A percentile compares a stretch with the other conserved stretches of the same genome.
These are phyloP conservation scores for Jordanella pulchra DNA, from an alignment of 2,797 vertebrate genomes.

Conservation along the genomic window DNA sequence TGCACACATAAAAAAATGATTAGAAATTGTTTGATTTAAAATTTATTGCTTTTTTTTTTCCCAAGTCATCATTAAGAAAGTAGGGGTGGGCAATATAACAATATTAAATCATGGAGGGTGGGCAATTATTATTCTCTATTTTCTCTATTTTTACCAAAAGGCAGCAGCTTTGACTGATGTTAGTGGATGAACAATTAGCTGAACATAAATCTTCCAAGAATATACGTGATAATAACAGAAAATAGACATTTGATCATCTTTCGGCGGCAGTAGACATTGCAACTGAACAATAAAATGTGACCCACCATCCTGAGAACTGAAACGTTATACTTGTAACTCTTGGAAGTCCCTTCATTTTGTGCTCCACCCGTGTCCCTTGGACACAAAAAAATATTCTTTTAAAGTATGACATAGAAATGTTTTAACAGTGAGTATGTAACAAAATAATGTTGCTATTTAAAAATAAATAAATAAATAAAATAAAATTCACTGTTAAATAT, in stretches of 20 bases:
- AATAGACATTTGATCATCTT: conserved; percentile 1
- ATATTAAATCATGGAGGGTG: conserved; percentile 1
- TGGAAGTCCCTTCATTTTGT: conserved; percentile 2
- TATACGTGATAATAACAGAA: background rate
- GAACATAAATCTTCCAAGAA: background rate
- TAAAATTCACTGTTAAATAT: background rate
- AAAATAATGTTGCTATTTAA: background rate
- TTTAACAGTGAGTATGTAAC: conserved; percentile 6
- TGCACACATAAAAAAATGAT: conserved; percentile 43
- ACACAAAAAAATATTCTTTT: conserved; percentile 11
- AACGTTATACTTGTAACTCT: conserved; percentile 7
- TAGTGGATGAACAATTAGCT: background rate
- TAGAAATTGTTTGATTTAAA: conserved; percentile 4
- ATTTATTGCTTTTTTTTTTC: background rate
- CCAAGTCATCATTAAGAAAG: background rate
- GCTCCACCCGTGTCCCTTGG: conserved; percentile 8
- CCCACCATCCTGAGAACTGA: conserved; percentile 12
- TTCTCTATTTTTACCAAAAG: background rate
- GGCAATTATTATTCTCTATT: conserved; percentile 1
- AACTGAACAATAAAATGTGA: conserved; percentile 10
- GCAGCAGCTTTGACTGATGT: background rate
- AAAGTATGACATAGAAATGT: conserved; percentile 3
- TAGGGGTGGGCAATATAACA: background rate
- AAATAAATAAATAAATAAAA: background rate
- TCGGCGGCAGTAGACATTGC: conserved; percentile 5